These are phyloP conservation scores for Montipora efflorescens DNA, from an alignment of 64 coral and sea anemone genomes.

Conservation along the genomic window DNA sequence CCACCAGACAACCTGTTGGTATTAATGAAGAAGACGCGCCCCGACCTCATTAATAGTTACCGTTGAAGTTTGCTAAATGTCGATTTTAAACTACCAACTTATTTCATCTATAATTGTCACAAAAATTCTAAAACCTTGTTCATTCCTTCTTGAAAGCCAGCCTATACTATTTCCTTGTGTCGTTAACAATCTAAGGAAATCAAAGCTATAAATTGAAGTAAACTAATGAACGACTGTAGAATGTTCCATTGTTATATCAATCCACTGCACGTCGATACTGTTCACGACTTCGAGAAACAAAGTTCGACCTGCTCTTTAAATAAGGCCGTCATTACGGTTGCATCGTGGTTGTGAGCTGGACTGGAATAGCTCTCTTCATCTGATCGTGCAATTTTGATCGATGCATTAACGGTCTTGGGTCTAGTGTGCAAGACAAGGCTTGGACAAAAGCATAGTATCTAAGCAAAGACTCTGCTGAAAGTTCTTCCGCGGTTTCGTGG, in stretches of 20 bases:
- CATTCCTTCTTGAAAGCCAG: too few relatives aligned
- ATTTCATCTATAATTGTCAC: too few relatives aligned
- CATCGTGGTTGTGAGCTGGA: constrained; percentile 18
- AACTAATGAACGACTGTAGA: neutral
- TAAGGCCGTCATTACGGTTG: constrained; percentile 5
- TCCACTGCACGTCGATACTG: neutral
- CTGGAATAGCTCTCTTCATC: neutral
- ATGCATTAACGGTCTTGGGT: neutral
- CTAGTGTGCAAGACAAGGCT: neutral
- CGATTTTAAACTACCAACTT: too few relatives aligned
- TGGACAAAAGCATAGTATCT: neutral
- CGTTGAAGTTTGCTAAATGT: too few relatives aligned
- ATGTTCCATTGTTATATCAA: too few relatives aligned
- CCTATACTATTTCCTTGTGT: too few relatives aligned
- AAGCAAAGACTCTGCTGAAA: neutral
- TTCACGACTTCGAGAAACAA: neutral
- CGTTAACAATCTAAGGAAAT: too few relatives aligned
- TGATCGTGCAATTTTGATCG: neutral
- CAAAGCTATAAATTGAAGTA: neutral
- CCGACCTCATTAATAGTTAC: too few relatives aligned
- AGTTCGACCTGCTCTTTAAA: constrained; percentile 40
- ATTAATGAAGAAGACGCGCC: too few relatives aligned
- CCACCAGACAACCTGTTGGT: too few relatives aligned
- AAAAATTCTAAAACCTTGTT: too few relatives aligned
- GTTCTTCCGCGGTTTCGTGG: neutral